Conservation (phyloP, 2,113 vertebrate genomes). For the Cebus imitator region DNA sequence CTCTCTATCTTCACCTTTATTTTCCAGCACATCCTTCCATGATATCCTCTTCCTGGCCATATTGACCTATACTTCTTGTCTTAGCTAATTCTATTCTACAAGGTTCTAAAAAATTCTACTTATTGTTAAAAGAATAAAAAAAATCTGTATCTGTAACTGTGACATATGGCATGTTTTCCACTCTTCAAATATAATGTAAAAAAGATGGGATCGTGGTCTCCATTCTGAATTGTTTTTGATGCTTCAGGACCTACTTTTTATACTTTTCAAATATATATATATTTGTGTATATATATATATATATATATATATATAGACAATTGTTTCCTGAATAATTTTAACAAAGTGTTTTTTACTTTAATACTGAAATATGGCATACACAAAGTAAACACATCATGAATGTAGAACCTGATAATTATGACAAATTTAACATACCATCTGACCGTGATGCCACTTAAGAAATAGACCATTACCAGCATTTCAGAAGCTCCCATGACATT, state of each 20-base stretch:
- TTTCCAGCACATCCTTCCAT: background rate
- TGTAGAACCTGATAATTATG: background rate
- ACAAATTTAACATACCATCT: background rate
- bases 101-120: background rate
- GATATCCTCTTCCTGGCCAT: background rate
- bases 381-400: background rate
- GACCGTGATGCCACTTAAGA: background rate
- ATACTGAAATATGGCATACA: background rate
- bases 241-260: background rate
- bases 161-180: background rate
- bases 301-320: background rate
- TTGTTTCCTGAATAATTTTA: background rate
- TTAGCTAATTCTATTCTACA: background rate
- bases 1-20: background rate
- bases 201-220: background rate
- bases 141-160: background rate
- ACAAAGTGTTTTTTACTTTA: background rate
- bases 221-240: background rate
- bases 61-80: background rate
- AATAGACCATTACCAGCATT: background rate
- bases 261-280: background rate
- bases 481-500: background rate
- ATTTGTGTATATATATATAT: background rate
- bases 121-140: constrained; percentile 23
- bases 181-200: background rate